These are phyloP conservation scores for Cephalotes varians DNA, from an alignment of 2,888 invertebrate species.

Conservation along the genomic window DNA sequence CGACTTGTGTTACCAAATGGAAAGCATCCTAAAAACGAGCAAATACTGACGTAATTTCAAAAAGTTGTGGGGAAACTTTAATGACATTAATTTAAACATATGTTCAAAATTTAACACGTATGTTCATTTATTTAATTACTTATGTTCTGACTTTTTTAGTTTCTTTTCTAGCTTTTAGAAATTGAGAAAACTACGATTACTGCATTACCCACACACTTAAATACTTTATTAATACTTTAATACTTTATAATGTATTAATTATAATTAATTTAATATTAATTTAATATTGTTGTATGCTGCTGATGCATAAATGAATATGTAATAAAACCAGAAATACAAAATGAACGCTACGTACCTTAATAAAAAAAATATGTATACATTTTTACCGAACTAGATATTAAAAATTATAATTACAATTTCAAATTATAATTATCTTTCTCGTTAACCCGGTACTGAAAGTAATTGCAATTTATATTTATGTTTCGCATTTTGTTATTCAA, in stretches of 20 bases:
- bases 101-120: no score
- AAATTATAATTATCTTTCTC: neutral
- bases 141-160: neutral
- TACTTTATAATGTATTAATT: neutral
- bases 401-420: neutral
- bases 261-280: no score
- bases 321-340: neutral
- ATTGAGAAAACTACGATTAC: neutral
- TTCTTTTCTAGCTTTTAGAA: neutral
- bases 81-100: no score
- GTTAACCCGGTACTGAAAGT: neutral
- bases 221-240: neutral
- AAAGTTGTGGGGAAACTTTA: no score
- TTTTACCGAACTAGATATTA: neutral
- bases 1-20: no score
- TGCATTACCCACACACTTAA: neutral
- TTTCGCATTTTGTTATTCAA: neutral
- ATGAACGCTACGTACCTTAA: neutral
- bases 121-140: conserved; percentile 1
- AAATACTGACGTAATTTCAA: no score
- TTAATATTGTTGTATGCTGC: neutral
- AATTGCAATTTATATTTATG: neutral
- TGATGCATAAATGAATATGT: neutral
- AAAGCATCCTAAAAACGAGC: no score
- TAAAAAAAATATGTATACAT: neutral